A percentile compares a stretch with the other conserved stretches of the same genome.
Conservation (phyloP, 2,888 invertebrate genomes). For the Drosophila peninsularis region DNA sequence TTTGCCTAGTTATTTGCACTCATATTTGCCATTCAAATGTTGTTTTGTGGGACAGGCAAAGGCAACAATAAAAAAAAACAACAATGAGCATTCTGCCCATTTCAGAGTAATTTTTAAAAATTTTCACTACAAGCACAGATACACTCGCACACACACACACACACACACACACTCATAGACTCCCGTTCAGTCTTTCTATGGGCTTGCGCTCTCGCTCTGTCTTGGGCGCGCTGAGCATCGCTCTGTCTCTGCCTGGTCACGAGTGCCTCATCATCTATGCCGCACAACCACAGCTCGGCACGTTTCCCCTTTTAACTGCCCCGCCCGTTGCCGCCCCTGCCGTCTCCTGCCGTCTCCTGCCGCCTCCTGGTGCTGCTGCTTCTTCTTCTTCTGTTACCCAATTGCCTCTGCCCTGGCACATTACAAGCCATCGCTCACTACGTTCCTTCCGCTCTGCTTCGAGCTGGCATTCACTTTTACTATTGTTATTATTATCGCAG, state of each 20-base stretch:
- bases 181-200: conserved; percentile 14
- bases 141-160: neutral
- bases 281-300: conserved; percentile 41
- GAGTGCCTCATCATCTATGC: conserved; percentile 36
- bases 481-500: conserved; percentile 77
- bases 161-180: neutral
- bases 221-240: conserved; percentile 7
- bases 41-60: conserved; percentile 27
- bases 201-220: conserved; percentile 3
- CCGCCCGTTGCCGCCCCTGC: neutral
- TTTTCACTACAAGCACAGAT: conserved; percentile 18
- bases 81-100: conserved; percentile 30
- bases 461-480: conserved; percentile 66
- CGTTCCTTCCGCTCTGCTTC: conserved; percentile 62
- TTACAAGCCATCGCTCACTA: conserved; percentile 58
- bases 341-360: neutral
- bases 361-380: neutral
- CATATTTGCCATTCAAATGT: conserved; percentile 57
- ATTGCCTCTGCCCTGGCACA: conserved; percentile 27
- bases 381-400: neutral
- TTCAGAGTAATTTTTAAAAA: conserved; percentile 59
- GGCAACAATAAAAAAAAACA: conserved; percentile 8
- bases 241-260: conserved; percentile 23
- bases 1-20: conserved; percentile 56
- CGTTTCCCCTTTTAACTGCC: conserved; percentile 12